Conservation (phyloP, 2,797 vertebrate species). For the Menidia menidia region DNA sequence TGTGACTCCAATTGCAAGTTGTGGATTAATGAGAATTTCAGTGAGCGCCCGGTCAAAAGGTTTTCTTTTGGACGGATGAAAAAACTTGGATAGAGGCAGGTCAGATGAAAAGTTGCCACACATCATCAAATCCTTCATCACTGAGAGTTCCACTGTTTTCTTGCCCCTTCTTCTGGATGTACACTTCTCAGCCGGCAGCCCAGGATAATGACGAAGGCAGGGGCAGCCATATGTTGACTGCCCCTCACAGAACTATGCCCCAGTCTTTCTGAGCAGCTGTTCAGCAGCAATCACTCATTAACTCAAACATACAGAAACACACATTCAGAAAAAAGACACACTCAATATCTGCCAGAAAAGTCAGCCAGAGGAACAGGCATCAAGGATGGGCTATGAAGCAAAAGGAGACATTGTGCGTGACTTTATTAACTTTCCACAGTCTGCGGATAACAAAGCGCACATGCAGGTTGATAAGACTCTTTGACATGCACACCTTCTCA, state of each 20-base stretch:
- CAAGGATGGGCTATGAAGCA: background rate
- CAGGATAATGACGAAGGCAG: slow-evolving; percentile 35
- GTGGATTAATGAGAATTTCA: background rate
- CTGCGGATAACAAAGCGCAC: slow-evolving; percentile 4
- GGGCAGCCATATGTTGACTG: slow-evolving; percentile 52
- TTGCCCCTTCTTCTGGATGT: slow-evolving; percentile 20
- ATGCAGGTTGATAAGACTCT: slow-evolving; percentile 3
- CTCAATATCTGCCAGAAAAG: slow-evolving; percentile 6
- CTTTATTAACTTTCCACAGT: slow-evolving; percentile 1
- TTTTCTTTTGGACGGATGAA: background rate
- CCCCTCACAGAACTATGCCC: slow-evolving; percentile 39
- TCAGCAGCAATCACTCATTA: slow-evolving; percentile 42
- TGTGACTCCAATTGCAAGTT: background rate
- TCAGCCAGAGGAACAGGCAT: slow-evolving; percentile 4
- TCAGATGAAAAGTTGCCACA: slow-evolving; percentile 11
- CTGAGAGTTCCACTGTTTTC: slow-evolving; percentile 2
- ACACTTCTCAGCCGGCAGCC: slow-evolving; percentile 26
- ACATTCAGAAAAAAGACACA: slow-evolving; percentile 28
- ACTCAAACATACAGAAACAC: slow-evolving; percentile 28
- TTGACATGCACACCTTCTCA: background rate
- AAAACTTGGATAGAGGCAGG: background rate
- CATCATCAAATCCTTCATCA: slow-evolving; percentile 5
- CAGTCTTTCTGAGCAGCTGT: slow-evolving; percentile 63
- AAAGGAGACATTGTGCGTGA: slow-evolving; percentile 7
- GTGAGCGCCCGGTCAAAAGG: background rate